A percentile compares a stretch with the other conserved stretches of the same genome.
phyloP scores from a whole-genome alignment of 2,888 invertebrate genomes.

The Leptinotarsa tumamoca region DNA sequence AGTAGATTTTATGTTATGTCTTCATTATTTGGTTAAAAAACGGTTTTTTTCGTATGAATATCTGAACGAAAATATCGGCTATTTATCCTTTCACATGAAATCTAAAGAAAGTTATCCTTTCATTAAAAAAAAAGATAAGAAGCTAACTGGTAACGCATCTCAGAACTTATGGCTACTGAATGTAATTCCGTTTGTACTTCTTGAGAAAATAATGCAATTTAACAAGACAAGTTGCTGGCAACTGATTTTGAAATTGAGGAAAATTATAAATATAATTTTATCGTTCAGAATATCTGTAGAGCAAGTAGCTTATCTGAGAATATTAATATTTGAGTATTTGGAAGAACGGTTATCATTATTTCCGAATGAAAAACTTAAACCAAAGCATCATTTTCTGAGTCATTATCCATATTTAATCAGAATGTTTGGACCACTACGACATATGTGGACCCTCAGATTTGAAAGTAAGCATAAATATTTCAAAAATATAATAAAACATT shows the following conservation, averaged over 20 bases:
- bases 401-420: slow-evolving; percentile 10
- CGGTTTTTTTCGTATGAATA: background rate
- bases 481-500: slow-evolving; percentile 1
- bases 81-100: background rate
- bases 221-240: slow-evolving; percentile 8
- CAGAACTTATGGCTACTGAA: background rate
- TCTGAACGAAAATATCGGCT: background rate
- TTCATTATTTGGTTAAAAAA: background rate
- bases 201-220: background rate
- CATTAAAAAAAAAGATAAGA: background rate
- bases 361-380: slow-evolving; percentile 39
- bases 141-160: slow-evolving; percentile 14
- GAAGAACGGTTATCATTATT: slow-evolving; percentile 24
- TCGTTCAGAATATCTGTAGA: slow-evolving; percentile 25
- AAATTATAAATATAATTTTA: slow-evolving; percentile 29
- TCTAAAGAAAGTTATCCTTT: background rate
- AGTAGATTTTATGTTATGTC: background rate
- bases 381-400: slow-evolving; percentile 39
- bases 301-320: background rate
- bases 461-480: slow-evolving; percentile 18
- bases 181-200: slow-evolving; percentile 6
- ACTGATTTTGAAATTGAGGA: slow-evolving; percentile 31
- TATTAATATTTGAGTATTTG: slow-evolving; percentile 16
- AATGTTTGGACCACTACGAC: slow-evolving; percentile 5
- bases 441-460: slow-evolving; percentile 1